Conservation (phyloP, 2,113 vertebrate genomes). For the Campylorhamphus procurvoides region DNA sequence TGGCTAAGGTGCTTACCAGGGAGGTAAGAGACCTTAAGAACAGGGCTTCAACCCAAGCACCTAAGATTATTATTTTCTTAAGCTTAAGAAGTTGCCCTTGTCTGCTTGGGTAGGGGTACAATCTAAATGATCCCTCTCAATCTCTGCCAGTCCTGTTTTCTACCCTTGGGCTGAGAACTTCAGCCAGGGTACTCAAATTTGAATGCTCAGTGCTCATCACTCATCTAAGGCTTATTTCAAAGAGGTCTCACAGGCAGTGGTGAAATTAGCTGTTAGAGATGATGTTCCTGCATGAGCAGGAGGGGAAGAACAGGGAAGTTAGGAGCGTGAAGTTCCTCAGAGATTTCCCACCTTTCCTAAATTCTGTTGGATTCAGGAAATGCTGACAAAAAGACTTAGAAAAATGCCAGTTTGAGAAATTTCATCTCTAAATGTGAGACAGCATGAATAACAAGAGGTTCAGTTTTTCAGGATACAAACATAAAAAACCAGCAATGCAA, state of each 20-base stretch:
- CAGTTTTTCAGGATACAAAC: neutral
- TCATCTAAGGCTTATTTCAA: constrained; percentile 37
- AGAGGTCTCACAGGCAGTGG: neutral
- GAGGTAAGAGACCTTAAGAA: neutral
- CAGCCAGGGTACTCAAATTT: neutral
- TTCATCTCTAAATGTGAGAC: neutral
- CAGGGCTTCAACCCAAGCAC: neutral
- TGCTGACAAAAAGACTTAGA: neutral
- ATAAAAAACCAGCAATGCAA: neutral
- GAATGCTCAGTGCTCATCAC: neutral
- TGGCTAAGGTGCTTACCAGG: neutral
- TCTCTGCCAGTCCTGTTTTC: constrained; percentile 31
- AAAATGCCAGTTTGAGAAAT: neutral
- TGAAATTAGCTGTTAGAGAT: neutral
- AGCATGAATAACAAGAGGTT: neutral
- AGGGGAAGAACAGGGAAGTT: neutral
- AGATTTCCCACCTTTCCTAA: neutral
- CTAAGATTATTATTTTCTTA: constrained; percentile 15
- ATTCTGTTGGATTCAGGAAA: neutral
- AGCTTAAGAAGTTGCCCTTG: neutral
- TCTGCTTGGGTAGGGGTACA: constrained; percentile 15
- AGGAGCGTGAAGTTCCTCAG: neutral
- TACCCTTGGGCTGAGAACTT: constrained; percentile 35
- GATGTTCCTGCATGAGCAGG: neutral
- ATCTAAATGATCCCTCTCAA: neutral